These are phyloP conservation scores for Himalopsyche phryganea DNA, from an alignment of 1,140 invertebrate species.

Conservation along the genomic window DNA sequence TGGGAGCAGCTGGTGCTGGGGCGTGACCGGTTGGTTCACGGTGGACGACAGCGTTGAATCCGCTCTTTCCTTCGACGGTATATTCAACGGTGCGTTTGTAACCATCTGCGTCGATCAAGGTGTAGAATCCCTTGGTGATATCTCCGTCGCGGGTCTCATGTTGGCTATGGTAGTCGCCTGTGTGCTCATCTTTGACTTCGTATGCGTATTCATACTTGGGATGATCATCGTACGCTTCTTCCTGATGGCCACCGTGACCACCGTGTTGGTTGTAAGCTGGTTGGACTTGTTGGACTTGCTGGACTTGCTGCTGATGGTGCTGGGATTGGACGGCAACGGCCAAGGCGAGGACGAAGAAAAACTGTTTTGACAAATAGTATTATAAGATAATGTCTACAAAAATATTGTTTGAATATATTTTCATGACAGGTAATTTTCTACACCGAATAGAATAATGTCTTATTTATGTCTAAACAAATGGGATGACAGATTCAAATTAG, in stretches of 20 bases:
- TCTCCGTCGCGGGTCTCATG: conserved; percentile 39
- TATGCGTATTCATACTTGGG: conserved; percentile 71
- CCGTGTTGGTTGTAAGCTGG: too few species aligned
- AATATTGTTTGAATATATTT: too few species aligned
- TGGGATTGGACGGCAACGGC: too few species aligned
- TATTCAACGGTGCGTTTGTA: conserved; percentile 43
- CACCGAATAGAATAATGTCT: too few species aligned
- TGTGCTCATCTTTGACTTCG: conserved; percentile 69
- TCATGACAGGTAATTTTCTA: too few species aligned
- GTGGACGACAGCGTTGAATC: conserved; percentile 49
- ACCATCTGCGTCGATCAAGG: conserved; percentile 47
- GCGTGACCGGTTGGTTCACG: conserved; percentile 45
- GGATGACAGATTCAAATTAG: too few species aligned
- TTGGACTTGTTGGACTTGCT: too few species aligned
- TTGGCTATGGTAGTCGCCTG: conserved; percentile 48
- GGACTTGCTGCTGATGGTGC: too few species aligned
- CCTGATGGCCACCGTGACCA: background rate
- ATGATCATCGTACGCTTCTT: conserved; percentile 42
- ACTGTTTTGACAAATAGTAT: too few species aligned
- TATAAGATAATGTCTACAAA: too few species aligned
- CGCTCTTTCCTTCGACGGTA: conserved; percentile 47
- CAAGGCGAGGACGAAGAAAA: too few species aligned
- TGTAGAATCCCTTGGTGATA: conserved; percentile 47
- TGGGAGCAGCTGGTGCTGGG: conserved; percentile 37
- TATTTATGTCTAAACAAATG: too few species aligned